Conservation (phyloP, 2,797 vertebrate genomes). For the Loris lydekkerianus region DNA sequence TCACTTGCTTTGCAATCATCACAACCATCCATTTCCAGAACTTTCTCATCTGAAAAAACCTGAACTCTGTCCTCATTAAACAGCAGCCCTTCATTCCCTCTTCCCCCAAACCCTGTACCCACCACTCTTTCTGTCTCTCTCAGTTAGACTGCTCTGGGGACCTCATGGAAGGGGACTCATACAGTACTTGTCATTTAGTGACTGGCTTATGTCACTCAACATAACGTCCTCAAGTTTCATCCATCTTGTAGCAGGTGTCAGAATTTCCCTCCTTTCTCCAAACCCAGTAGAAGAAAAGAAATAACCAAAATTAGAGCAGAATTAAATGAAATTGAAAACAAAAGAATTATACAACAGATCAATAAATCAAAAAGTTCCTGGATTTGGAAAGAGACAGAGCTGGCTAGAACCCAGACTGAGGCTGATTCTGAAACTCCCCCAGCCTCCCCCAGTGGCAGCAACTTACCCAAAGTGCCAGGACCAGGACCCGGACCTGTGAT, state of each 20-base stretch:
- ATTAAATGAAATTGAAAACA: no score
- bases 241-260: not conserved
- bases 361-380: not conserved
- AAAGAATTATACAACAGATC: no score
- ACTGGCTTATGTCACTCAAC: not conserved
- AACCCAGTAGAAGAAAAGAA: no score
- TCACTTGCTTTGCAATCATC: no score
- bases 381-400: not conserved
- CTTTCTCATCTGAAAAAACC: not conserved
- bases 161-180: not conserved
- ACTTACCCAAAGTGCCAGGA: not conserved
- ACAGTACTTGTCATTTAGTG: not conserved
- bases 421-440: fast-evolving
- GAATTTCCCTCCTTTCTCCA: not conserved
- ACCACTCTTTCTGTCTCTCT: not conserved
- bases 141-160: not conserved
- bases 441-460: fast-evolving
- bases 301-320: no score
- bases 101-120: not conserved
- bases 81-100: no score
- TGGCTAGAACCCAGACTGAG: fast-evolving
- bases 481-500: fast-evolving
- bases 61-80: not conserved
- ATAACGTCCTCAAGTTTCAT: not conserved
- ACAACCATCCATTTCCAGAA: not conserved